Evolutionary conservation across 2,888 invertebrate species (phyloP).

Genomic region (Cordylochernes scorpioides): DNA sequence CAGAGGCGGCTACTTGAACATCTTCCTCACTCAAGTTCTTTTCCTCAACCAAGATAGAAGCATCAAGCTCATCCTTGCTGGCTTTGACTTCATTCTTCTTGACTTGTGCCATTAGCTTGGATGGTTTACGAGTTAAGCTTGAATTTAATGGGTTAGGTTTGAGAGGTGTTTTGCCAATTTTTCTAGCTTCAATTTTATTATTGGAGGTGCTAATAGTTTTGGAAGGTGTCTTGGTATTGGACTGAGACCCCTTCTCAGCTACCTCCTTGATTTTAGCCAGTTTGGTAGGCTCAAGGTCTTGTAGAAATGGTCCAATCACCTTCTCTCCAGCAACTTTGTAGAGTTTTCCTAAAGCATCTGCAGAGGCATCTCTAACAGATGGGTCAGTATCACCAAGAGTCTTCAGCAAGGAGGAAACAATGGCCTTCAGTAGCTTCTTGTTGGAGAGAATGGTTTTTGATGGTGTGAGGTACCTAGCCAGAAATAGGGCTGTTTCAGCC

Average conservation of each 20-base stretch:
- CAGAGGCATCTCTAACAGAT: conserved; percentile 65
- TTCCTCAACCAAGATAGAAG: conserved; percentile 26
- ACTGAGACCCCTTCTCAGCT: conserved; percentile 43
- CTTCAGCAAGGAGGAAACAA: conserved; percentile 47
- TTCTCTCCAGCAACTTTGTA: conserved; percentile 84
- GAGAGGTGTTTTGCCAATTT: neutral
- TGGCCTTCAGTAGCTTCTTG: conserved; percentile 65
- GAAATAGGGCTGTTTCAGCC: conserved; percentile 54
- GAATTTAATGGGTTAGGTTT: no score
- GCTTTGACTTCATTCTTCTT: neutral
- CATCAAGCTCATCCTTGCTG: neutral
- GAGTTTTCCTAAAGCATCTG: conserved; percentile 73
- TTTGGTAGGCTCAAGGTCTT: conserved; percentile 66
- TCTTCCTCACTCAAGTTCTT: conserved; percentile 31
- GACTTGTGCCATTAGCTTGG: no score
- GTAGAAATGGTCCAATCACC: conserved; percentile 50
- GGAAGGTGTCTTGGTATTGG: conserved; percentile 1
- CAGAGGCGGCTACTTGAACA: conserved; percentile 41
- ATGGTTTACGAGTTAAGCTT: no score
- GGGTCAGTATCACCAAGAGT: conserved; percentile 38
- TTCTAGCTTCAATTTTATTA: neutral
- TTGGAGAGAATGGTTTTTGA: conserved; percentile 52
- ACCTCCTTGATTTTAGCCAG: conserved; percentile 75
- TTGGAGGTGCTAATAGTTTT: conserved; percentile 7
- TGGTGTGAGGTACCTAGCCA: conserved; percentile 51